These are phyloP conservation scores for Choristoneura fumiferana DNA, from an alignment of 1,140 invertebrate species.

Conservation along the genomic window DNA sequence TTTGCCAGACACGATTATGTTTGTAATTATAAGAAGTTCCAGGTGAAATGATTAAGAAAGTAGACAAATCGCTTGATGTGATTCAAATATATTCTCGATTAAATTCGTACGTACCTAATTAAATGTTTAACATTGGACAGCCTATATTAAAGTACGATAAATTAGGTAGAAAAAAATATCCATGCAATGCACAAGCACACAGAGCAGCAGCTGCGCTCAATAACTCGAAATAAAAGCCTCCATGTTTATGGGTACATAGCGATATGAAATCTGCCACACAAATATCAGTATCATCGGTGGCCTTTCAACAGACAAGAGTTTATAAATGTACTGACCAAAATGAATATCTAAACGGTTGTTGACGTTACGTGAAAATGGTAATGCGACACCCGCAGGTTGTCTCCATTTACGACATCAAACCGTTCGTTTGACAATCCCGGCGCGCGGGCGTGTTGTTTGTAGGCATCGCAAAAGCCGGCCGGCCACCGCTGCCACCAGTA, in stretches of 20 bases:
- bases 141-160: no score
- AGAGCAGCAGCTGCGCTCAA: not conserved
- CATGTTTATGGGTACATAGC: slow-evolving; percentile 6
- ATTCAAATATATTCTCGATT: no score
- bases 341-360: slow-evolving; percentile 49
- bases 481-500: slow-evolving; percentile 31
- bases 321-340: slow-evolving; percentile 35
- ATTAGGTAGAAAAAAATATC: no score
- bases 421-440: slow-evolving; percentile 40
- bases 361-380: slow-evolving; percentile 50
- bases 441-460: slow-evolving; percentile 32
- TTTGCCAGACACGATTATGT: no score
- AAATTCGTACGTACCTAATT: no score
- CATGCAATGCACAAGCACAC: no score
- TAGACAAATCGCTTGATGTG: no score
- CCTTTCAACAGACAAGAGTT: slow-evolving; percentile 15
- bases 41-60: no score
- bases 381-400: slow-evolving; percentile 43
- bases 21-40: no score
- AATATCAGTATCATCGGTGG: slow-evolving; percentile 2
- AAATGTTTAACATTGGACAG: no score
- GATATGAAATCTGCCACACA: not conserved
- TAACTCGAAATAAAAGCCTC: not conserved
- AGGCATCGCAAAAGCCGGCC: slow-evolving; percentile 42
- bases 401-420: slow-evolving; percentile 41